These are phyloP conservation scores for Augochlora pura DNA, from an alignment of 1,140 invertebrate genomes.

Conservation along the genomic window DNA sequence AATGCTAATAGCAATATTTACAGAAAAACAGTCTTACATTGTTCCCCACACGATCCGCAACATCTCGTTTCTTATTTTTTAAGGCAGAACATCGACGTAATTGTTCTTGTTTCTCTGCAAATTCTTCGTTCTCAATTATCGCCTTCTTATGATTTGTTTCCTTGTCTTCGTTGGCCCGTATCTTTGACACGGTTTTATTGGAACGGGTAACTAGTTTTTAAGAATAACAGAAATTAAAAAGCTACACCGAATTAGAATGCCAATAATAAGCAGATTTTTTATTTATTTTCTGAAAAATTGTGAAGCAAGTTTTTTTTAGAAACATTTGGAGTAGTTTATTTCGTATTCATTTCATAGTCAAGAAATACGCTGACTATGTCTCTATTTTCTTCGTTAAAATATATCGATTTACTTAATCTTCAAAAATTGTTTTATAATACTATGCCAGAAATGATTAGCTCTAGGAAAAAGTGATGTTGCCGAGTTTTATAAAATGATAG, in stretches of 20 bases:
- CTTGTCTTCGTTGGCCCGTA: conserved; percentile 26
- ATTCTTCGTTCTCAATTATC: conserved; percentile 50
- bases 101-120: conserved; percentile 14
- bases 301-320: background rate
- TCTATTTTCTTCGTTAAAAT: too few species aligned
- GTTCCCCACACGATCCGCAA: conserved; percentile 22
- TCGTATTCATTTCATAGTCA: too few species aligned
- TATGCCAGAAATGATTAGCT: too few species aligned
- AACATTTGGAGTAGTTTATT: too few species aligned
- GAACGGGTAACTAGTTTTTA: conserved; percentile 45
- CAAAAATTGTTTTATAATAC: too few species aligned
- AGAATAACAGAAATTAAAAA: background rate
- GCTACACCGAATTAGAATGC: background rate
- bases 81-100: conserved; percentile 34
- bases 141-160: conserved; percentile 55
- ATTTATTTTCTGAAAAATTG: background rate
- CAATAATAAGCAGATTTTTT: background rate
- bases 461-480: too few species aligned
- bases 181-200: conserved; percentile 50
- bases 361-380: too few species aligned
- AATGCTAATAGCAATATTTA: background rate
- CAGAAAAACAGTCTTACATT: conserved; percentile 29
- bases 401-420: too few species aligned
- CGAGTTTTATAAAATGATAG: too few species aligned
- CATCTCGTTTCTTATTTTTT: conserved; percentile 24